These are phyloP conservation scores for Sebastes cheni DNA, from an alignment of 2,797 vertebrate genomes.

Conservation along the genomic window DNA sequence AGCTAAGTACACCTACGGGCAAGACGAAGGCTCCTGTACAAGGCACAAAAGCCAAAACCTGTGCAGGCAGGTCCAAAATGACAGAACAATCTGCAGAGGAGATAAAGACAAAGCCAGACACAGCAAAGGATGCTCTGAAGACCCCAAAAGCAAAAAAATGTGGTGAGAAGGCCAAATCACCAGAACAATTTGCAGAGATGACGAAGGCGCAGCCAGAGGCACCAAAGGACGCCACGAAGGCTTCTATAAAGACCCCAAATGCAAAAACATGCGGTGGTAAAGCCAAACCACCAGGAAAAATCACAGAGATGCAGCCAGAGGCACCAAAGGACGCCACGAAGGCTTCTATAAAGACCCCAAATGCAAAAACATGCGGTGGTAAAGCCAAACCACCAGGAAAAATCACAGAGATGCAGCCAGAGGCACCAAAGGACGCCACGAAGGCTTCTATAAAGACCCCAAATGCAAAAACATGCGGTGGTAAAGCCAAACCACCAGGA, in stretches of 20 bases:
- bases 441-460: accelerated
- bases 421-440: neutral
- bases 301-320: neutral
- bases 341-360: accelerated
- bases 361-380: neutral
- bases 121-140: neutral
- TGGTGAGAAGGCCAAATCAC: neutral
- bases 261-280: neutral
- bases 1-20: neutral
- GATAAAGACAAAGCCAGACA: neutral
- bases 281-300: neutral
- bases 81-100: neutral
- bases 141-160: neutral
- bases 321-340: neutral
- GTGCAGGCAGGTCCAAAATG: neutral
- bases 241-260: neutral
- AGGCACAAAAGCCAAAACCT: neutral
- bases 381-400: neutral
- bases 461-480: neutral
- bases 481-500: neutral
- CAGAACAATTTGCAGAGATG: neutral
- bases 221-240: neutral
- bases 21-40: neutral
- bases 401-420: neutral
- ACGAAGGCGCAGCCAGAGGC: neutral